Percentiles rank a stretch among this genome's conserved stretches.
Evolutionary conservation across 1,140 invertebrate genomes (phyloP).

Genomic region (Brachionus sp.): DNA sequence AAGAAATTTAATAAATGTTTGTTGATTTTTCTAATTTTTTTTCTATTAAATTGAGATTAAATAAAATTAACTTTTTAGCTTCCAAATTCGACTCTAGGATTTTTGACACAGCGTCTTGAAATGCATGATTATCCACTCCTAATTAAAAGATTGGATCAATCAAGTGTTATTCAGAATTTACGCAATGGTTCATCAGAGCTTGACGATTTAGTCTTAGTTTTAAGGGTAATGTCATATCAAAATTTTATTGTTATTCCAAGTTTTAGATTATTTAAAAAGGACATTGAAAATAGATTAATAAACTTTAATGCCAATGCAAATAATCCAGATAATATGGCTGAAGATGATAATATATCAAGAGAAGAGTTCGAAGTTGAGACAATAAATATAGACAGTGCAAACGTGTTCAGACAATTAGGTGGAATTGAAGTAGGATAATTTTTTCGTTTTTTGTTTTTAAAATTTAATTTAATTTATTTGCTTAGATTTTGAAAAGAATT

Average conservation of each 20-base stretch:
- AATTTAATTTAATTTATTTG: background rate
- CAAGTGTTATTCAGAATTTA: constrained; percentile 42
- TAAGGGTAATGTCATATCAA: background rate
- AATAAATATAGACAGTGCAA: constrained; percentile 23
- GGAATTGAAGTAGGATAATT: background rate
- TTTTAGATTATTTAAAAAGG: background rate
- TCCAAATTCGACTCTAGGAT: background rate
- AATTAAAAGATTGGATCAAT: constrained; percentile 42
- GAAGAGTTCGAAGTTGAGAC: constrained; percentile 39
- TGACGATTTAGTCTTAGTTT: constrained; percentile 1
- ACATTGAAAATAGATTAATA: constrained; percentile 13
- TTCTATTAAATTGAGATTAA: background rate
- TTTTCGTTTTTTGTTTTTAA: background rate
- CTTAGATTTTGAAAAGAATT: constrained; percentile 38
- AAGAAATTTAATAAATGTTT: background rate
- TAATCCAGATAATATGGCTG: background rate
- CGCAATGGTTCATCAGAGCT: background rate
- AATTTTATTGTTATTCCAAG: background rate
- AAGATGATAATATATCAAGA: background rate
- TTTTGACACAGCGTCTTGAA: constrained; percentile 3
- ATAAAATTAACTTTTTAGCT: constrained; percentile 9
- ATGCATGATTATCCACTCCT: constrained; percentile 26
- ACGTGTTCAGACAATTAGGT: constrained; percentile 12
- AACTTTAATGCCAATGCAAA: constrained; percentile 14
- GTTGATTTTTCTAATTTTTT: background rate